These are phyloP conservation scores for Scomber scombrus DNA, from an alignment of 2,113 vertebrate genomes.

Conservation along the genomic window DNA sequence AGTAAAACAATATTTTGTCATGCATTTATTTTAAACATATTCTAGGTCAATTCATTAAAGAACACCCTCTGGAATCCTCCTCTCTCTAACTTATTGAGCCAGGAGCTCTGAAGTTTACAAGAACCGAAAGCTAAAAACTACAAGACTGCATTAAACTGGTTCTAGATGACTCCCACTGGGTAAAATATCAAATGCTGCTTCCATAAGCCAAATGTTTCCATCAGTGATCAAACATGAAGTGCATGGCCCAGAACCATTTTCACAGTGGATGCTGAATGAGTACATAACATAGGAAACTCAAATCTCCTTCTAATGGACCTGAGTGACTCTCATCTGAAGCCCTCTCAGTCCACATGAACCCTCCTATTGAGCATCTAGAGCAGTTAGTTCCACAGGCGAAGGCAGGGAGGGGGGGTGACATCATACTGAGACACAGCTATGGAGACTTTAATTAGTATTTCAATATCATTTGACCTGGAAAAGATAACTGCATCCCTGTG, in stretches of 20 bases:
- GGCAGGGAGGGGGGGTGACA: conserved; percentile 26
- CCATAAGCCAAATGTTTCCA: conserved; percentile 32
- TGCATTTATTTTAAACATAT: background rate
- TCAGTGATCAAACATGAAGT: conserved; percentile 37
- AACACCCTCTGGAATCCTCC: too few species aligned
- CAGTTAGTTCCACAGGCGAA: conserved; percentile 43
- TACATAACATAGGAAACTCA: background rate
- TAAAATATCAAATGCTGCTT: conserved; percentile 22
- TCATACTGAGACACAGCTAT: conserved; percentile 51
- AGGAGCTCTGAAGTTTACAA: background rate
- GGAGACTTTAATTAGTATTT: conserved; percentile 62
- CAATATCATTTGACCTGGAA: conserved; percentile 63
- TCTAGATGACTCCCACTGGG: conserved; percentile 8
- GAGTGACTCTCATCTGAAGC: conserved; percentile 33
- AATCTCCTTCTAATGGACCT: conserved; percentile 21
- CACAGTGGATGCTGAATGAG: conserved; percentile 15
- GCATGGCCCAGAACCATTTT: conserved; percentile 37
- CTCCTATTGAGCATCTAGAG: conserved; percentile 54
- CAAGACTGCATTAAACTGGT: background rate
- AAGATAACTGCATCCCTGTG: conserved; percentile 35
- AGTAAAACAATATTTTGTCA: background rate
- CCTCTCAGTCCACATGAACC: conserved; percentile 33
- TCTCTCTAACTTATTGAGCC: too few species aligned
- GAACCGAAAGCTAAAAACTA: background rate
- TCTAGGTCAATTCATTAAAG: background rate